phyloP scores from a whole-genome alignment of 2,888 invertebrate species.

The Eucera pruinosa region DNA sequence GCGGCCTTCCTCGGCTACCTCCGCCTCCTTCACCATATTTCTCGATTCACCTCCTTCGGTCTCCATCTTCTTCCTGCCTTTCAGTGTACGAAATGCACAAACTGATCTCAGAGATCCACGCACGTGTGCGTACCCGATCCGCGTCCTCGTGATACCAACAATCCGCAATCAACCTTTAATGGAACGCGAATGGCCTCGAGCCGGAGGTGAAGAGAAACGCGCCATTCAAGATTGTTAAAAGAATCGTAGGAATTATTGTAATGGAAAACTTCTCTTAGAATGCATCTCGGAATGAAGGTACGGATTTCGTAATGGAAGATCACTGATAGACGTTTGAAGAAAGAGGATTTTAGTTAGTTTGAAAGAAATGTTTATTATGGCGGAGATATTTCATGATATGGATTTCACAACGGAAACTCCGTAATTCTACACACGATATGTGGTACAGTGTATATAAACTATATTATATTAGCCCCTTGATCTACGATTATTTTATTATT shows the following conservation, averaged over 20 bases:
- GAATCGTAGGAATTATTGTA: not conserved
- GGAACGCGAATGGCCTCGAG: constrained; percentile 15
- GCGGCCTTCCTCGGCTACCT: not conserved
- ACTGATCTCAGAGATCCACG: constrained; percentile 34
- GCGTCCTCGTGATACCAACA: constrained; percentile 35
- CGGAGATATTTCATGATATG: too few species aligned
- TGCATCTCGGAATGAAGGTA: not conserved
- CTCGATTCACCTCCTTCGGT: constrained; percentile 4
- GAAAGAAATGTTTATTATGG: too few species aligned
- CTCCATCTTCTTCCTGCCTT: not conserved
- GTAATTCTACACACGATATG: too few species aligned
- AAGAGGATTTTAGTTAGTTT: not conserved
- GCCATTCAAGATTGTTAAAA: too few species aligned
- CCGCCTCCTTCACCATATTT: not conserved
- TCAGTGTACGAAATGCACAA: too few species aligned
- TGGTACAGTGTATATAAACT: too few species aligned
- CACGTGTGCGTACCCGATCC: constrained; percentile 41
- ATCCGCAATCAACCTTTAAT: constrained; percentile 50
- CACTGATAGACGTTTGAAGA: not conserved
- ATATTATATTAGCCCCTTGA: too few species aligned
- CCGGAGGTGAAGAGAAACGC: not conserved
- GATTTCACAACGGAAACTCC: not conserved
- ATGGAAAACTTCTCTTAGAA: not conserved
- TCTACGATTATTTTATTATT: too few species aligned
- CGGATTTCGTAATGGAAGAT: not conserved